Conservation (phyloP, 2,113 vertebrate genomes). For the Spizaetus ornatus region DNA sequence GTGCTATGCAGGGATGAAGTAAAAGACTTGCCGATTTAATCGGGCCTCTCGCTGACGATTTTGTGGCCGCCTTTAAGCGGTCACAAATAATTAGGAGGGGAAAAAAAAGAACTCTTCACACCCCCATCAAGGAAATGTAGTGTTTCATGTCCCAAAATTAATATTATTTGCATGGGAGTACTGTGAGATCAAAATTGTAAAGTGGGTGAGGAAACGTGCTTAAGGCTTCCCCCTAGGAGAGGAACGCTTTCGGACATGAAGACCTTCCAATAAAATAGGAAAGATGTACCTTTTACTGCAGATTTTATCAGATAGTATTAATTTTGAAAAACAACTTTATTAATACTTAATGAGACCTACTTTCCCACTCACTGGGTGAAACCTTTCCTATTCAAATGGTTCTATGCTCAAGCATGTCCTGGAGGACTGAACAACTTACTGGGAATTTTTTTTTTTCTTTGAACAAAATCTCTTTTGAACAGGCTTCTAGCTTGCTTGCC, state of each 20-base stretch:
- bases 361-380: neutral
- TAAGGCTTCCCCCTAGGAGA: neutral
- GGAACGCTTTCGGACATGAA: neutral
- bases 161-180: neutral
- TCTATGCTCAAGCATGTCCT: neutral
- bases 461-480: neutral
- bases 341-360: neutral
- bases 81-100: neutral
- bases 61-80: neutral
- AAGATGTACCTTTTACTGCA: neutral
- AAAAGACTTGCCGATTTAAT: neutral
- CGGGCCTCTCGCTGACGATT: neutral
- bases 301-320: neutral
- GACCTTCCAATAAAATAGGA: neutral
- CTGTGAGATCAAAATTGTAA: neutral
- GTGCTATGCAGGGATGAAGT: neutral
- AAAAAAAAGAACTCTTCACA: neutral
- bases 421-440: neutral
- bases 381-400: neutral
- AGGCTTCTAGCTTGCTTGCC: neutral
- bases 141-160: neutral
- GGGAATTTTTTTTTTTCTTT: neutral
- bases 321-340: neutral
- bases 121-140: rapidly evolving
- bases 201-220: neutral